Evolutionary conservation across 2,888 invertebrate species (phyloP).

Genomic region (Venusia cambrica): DNA sequence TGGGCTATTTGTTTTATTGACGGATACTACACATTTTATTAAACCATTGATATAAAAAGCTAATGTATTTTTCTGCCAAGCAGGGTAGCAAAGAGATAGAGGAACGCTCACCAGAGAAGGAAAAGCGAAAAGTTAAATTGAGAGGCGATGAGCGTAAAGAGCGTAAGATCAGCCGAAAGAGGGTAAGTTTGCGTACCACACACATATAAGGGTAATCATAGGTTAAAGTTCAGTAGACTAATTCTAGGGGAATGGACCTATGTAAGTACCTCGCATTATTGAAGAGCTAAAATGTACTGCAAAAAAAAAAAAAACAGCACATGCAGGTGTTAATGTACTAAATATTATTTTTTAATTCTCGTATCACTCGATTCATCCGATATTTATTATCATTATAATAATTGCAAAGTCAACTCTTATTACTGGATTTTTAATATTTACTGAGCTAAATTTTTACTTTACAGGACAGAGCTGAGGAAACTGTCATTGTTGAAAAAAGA

Average conservation of each 20-base stretch:
- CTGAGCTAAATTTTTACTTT: constrained; percentile 15
- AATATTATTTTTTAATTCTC: too few relatives aligned
- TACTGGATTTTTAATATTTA: too few relatives aligned
- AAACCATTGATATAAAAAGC: constrained; percentile 3
- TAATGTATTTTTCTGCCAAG: constrained; percentile 43
- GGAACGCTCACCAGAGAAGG: constrained; percentile 83
- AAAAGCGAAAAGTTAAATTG: constrained; percentile 85
- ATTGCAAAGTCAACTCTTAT: too few relatives aligned
- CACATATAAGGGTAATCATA: constrained; percentile 2
- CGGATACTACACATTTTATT: constrained; percentile 2
- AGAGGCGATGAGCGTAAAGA: constrained; percentile 84
- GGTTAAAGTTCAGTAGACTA: too few relatives aligned
- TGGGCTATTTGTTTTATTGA: constrained; percentile 6
- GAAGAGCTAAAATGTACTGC: too few relatives aligned
- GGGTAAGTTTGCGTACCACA: constrained; percentile 74
- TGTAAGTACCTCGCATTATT: too few relatives aligned
- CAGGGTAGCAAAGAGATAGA: constrained; percentile 82
- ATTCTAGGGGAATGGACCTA: too few relatives aligned
- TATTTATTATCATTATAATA: too few relatives aligned
- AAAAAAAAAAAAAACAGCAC: too few relatives aligned
- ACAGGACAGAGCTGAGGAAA: constrained; percentile 88
- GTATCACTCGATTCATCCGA: too few relatives aligned
- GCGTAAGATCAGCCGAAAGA: constrained; percentile 89
- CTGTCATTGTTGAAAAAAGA: constrained; percentile 85
- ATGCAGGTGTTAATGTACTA: too few relatives aligned